A percentile compares a stretch with the other conserved stretches of the same genome.
phyloP scores from a whole-genome alignment of 2,113 vertebrate species.

The Myotis yumanensis region DNA sequence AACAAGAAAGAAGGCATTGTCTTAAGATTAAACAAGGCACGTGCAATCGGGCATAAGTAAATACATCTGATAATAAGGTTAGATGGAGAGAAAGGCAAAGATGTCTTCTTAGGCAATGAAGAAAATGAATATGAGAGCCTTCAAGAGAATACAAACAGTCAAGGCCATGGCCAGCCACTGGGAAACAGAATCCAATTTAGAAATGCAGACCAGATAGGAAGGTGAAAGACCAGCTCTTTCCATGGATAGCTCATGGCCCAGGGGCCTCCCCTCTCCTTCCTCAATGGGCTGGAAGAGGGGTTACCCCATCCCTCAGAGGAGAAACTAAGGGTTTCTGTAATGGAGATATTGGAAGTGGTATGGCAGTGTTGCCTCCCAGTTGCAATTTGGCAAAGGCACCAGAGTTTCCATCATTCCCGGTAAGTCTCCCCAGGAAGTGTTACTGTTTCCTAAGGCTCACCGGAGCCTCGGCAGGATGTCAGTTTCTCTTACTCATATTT shows the following conservation, averaged over 20 bases:
- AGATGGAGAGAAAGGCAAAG: not conserved
- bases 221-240: not conserved
- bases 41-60: not conserved
- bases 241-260: not conserved
- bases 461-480: not conserved
- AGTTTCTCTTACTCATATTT: not conserved
- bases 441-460: not conserved
- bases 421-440: not conserved
- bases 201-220: not conserved
- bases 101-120: not conserved
- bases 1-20: not conserved
- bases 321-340: conserved; percentile 8
- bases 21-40: not conserved
- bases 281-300: not conserved
- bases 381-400: conserved; percentile 38
- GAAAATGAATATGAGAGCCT: not conserved
- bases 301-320: not conserved
- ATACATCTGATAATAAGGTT: conserved; percentile 3
- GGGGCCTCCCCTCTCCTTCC: not conserved
- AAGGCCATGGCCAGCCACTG: not conserved
- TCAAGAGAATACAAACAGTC: not conserved
- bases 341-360: not conserved
- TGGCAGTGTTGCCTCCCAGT: not conserved
- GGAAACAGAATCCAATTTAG: not conserved
- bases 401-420: not conserved